Conservation (phyloP, 1,140 invertebrate genomes). For the Ostrea denselamellosa region DNA sequence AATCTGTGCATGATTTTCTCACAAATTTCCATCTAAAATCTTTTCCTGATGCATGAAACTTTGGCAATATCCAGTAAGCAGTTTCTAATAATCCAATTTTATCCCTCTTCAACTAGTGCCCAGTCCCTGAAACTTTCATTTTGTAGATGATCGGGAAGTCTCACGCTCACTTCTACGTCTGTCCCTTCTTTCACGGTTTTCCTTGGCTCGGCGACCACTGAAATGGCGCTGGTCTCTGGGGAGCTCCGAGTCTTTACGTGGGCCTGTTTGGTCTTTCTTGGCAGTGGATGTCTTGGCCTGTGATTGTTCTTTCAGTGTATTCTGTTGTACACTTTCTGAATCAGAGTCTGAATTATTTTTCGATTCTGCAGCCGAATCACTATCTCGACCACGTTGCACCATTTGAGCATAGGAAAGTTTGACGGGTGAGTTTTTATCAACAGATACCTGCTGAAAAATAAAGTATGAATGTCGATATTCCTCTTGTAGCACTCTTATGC, state of each 20-base stretch:
- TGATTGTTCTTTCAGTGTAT: conserved; percentile 70
- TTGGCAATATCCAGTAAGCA: conserved; percentile 28
- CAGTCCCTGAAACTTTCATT: conserved; percentile 20
- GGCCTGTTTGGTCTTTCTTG: conserved; percentile 54
- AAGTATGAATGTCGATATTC: not conserved
- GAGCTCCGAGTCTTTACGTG: conserved; percentile 64
- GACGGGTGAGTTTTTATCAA: conserved; percentile 65
- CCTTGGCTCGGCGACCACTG: conserved; percentile 64
- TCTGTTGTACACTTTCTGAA: conserved; percentile 44
- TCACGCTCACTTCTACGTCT: conserved; percentile 60
- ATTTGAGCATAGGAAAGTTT: conserved; percentile 91
- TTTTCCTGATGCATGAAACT: not conserved
- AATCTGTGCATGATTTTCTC: not conserved
- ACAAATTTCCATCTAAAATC: not conserved
- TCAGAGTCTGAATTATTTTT: conserved; percentile 58
- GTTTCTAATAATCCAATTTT: not conserved
- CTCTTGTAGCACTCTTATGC: no score
- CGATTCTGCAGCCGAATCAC: conserved; percentile 62
- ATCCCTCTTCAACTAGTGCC: not conserved
- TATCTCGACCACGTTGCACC: conserved; percentile 85
- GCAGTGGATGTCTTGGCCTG: conserved; percentile 62
- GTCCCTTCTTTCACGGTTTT: conserved; percentile 67
- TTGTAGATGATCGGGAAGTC: conserved; percentile 49
- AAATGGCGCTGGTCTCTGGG: conserved; percentile 63
- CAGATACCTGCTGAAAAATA: conserved; percentile 44